These are phyloP conservation scores for Molanna angustata DNA, from an alignment of 2,888 invertebrate genomes.

Conservation along the genomic window DNA sequence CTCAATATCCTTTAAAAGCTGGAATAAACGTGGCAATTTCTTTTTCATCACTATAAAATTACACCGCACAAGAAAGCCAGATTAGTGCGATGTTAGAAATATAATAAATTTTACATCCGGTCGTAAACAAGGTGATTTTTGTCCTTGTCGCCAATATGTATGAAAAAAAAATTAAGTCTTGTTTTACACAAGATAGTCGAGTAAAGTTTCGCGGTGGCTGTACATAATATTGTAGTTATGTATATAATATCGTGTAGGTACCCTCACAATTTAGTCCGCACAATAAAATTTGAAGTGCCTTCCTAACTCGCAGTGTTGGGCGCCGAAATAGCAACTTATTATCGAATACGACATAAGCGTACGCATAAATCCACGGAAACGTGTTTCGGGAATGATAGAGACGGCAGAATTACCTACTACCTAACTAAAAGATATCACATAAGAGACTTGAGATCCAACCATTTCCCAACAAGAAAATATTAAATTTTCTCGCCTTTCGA, in stretches of 20 bases:
- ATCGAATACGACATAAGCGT: slow-evolving; percentile 20
- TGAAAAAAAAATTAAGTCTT: slow-evolving; percentile 4
- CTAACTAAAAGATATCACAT: slow-evolving; percentile 8
- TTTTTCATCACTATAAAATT: too few relatives aligned
- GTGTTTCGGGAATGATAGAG: slow-evolving; percentile 11
- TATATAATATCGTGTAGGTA: too few relatives aligned
- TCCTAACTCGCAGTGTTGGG: slow-evolving; percentile 5
- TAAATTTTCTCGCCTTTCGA: neutral
- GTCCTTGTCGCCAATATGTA: too few relatives aligned
- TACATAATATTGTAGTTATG: too few relatives aligned
- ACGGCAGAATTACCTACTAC: slow-evolving; percentile 13
- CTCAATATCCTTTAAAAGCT: too few relatives aligned
- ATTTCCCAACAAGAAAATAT: neutral
- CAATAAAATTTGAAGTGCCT: slow-evolving; percentile 25
- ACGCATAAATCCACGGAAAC: slow-evolving; percentile 12
- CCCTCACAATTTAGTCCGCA: slow-evolving; percentile 13
- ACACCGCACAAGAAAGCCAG: too few relatives aligned
- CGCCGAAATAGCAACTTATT: slow-evolving; percentile 18
- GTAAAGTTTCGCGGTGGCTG: neutral
- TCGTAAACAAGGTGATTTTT: too few relatives aligned
- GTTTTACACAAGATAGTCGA: slow-evolving; percentile 1
- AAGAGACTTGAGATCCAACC: neutral
- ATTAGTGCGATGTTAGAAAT: too few relatives aligned
- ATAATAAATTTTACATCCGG: too few relatives aligned
- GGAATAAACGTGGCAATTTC: too few relatives aligned